These are phyloP conservation scores for Hirundo rustica DNA, from an alignment of 2,797 vertebrate genomes.

Conservation along the genomic window DNA sequence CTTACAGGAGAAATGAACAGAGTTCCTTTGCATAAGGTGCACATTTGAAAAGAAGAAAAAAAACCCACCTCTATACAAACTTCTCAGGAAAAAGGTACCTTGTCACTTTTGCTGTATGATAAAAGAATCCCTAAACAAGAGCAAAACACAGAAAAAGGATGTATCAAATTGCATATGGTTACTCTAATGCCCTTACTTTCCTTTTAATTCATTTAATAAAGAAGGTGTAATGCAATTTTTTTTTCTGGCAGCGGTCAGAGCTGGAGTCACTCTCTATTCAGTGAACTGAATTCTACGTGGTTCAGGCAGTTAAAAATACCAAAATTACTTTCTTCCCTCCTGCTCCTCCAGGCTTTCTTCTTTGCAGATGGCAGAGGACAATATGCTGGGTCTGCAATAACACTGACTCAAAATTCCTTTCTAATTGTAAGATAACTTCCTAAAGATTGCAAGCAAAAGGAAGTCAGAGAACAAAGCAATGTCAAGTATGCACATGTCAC, in stretches of 20 bases:
- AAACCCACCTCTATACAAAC: background rate
- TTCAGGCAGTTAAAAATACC: background rate
- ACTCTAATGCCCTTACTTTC: background rate
- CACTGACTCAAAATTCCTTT: slow-evolving; percentile 70
- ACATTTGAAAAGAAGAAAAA: background rate
- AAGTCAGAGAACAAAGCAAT: slow-evolving; percentile 76
- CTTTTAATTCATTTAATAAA: background rate
- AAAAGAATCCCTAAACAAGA: background rate
- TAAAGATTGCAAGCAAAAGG: slow-evolving; percentile 77
- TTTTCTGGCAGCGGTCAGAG: background rate
- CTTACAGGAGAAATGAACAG: background rate
- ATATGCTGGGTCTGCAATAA: slow-evolving; percentile 51
- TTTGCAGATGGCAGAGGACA: slow-evolving; percentile 53
- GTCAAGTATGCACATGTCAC: slow-evolving; percentile 75
- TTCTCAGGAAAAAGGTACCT: background rate
- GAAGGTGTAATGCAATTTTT: background rate
- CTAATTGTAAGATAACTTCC: slow-evolving; percentile 81
- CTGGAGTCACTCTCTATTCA: background rate
- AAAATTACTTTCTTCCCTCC: background rate
- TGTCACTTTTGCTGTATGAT: background rate
- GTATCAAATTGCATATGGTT: background rate
- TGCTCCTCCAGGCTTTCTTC: slow-evolving; percentile 31
- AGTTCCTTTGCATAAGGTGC: background rate
- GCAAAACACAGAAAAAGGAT: background rate
- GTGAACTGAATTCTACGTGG: background rate